Evolutionary conservation across 1,140 invertebrate species (phyloP).

Genomic region (Lasioglossum albipes): DNA sequence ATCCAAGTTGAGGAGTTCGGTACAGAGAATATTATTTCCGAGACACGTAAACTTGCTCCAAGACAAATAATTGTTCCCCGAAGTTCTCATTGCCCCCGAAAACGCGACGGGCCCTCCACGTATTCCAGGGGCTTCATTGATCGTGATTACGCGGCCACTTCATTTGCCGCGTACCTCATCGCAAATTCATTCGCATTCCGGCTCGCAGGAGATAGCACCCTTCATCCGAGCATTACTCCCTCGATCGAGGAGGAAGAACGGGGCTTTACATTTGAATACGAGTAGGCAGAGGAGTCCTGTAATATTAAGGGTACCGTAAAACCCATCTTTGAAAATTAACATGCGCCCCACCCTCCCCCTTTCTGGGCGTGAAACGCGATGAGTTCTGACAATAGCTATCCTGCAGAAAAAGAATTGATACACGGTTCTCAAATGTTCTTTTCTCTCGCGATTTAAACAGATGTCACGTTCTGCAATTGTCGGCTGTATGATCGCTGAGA

Average conservation of each 20-base stretch:
- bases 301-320: conserved; percentile 1
- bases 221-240: conserved; percentile 52
- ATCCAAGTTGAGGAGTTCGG: neutral
- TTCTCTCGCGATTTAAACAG: neutral
- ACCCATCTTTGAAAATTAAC: conserved; percentile 4
- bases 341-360: neutral
- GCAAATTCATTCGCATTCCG: conserved; percentile 57
- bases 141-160: conserved; percentile 49
- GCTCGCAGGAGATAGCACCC: conserved; percentile 45
- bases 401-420: neutral
- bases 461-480: too few species aligned
- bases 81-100: neutral
- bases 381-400: neutral
- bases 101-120: neutral
- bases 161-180: conserved; percentile 49
- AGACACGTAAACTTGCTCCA: neutral
- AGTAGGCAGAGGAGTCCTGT: conserved; percentile 27
- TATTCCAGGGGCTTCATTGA: conserved; percentile 27
- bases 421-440: neutral
- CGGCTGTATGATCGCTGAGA: too few species aligned
- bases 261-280: conserved; percentile 46
- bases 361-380: neutral
- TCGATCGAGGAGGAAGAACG: conserved; percentile 41
- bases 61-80: neutral
- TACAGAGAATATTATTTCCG: neutral